Conservation (phyloP, 2,113 vertebrate species). For the Hemibagrus wyckioides region DNA sequence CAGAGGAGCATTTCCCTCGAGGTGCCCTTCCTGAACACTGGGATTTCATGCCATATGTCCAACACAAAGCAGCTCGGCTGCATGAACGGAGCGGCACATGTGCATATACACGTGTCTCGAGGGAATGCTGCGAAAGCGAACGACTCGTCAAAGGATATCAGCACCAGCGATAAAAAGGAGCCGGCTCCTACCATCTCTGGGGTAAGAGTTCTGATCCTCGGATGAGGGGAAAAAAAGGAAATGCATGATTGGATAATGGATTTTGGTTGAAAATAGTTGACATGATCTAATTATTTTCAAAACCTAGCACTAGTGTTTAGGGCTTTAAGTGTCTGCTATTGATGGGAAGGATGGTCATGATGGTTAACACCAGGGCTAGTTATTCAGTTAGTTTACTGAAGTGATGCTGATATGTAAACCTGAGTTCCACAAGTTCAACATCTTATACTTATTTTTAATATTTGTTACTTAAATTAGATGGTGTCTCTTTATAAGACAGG, state of each 20-base stretch:
- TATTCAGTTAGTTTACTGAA: not conserved
- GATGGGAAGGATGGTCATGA: not conserved
- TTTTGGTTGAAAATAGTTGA: not conserved
- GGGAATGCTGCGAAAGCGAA: slow-evolving; percentile 72
- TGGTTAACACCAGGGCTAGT: not conserved
- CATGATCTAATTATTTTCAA: not conserved
- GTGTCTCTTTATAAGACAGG: not conserved
- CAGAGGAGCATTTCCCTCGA: slow-evolving; percentile 92
- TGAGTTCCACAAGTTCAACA: not conserved
- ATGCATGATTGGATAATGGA: not conserved
- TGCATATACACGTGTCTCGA: slow-evolving; percentile 88
- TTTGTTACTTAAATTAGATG: not conserved
- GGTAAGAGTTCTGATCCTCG: slow-evolving; percentile 75
- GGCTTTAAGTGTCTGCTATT: not conserved
- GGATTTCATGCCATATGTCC: slow-evolving; percentile 82
- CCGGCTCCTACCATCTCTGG: slow-evolving; percentile 58
- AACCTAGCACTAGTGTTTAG: not conserved
- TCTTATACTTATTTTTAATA: not conserved
- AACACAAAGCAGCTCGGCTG: slow-evolving; percentile 78
- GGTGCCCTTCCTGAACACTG: slow-evolving; percentile 76
- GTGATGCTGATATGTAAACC: not conserved
- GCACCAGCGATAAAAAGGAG: slow-evolving; percentile 65
- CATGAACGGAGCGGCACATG: slow-evolving; percentile 77
- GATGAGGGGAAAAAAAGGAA: not conserved
- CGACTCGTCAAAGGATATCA: slow-evolving; percentile 67